These are phyloP conservation scores for Elmis aenea DNA, from an alignment of 2,888 invertebrate genomes.

Conservation along the genomic window DNA sequence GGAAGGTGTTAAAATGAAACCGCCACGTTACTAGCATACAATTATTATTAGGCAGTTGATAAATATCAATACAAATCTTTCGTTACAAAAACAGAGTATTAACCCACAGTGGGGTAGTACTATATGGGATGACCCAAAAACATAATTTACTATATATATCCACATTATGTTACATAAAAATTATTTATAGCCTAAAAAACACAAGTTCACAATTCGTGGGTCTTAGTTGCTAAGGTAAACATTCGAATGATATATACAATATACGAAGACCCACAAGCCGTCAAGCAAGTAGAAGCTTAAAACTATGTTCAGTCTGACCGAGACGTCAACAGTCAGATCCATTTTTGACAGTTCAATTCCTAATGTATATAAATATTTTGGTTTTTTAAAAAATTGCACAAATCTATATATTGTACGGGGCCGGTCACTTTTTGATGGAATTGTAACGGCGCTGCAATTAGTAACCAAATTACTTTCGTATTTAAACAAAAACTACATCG, in stretches of 20 bases:
- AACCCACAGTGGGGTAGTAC: constrained; percentile 26
- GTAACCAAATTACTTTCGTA: too few relatives aligned
- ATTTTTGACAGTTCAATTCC: constrained; percentile 32
- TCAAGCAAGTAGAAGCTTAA: constrained; percentile 37
- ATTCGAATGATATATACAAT: constrained; percentile 32
- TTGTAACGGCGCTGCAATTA: too few relatives aligned
- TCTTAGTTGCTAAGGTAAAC: constrained; percentile 25
- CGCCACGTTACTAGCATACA: constrained; percentile 38
- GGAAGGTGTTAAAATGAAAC: too few relatives aligned
- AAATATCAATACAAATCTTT: constrained; percentile 43
- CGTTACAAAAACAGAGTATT: constrained; percentile 41
- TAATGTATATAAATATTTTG: constrained; percentile 33
- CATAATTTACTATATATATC: constrained; percentile 45
- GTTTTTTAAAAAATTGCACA: constrained; percentile 33
- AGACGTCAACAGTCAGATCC: constrained; percentile 25
- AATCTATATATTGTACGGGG: constrained; percentile 27
- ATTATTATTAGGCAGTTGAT: constrained; percentile 44
- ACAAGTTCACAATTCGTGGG: constrained; percentile 36
- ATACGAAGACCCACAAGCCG: constrained; percentile 36
- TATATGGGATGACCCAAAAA: constrained; percentile 30
- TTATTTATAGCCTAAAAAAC: constrained; percentile 43
- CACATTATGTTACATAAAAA: constrained; percentile 48
- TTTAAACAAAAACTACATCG: too few relatives aligned
- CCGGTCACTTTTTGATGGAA: too few relatives aligned
- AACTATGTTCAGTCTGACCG: constrained; percentile 32